phyloP scores from a whole-genome alignment of 2,888 invertebrate species.

The Ectemnius lituratus region DNA sequence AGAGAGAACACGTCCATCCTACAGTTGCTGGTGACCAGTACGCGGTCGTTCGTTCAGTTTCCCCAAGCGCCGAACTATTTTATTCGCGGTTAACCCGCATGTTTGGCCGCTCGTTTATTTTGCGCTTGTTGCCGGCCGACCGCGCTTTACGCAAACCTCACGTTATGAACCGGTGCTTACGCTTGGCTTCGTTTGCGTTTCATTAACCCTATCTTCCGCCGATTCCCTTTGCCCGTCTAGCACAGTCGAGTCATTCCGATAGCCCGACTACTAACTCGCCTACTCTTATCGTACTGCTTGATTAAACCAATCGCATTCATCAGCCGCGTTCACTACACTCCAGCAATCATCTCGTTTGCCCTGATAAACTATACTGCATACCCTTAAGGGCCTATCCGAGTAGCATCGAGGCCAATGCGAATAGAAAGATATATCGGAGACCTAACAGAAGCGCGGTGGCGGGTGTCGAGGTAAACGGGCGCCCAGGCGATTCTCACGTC shows the following conservation, averaged over 20 bases:
- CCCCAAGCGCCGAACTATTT: slow-evolving; percentile 59
- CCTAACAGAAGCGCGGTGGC: background rate
- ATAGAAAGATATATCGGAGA: too few species aligned
- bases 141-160: slow-evolving; percentile 50
- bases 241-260: too few species aligned
- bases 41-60: slow-evolving; percentile 20
- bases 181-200: slow-evolving; percentile 68
- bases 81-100: slow-evolving; percentile 57
- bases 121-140: slow-evolving; percentile 59
- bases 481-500: slow-evolving; percentile 36
- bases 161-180: slow-evolving; percentile 45
- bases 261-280: too few species aligned
- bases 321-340: too few species aligned
- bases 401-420: too few species aligned
- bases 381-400: too few species aligned
- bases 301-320: too few species aligned
- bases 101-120: slow-evolving; percentile 65
- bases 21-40: slow-evolving; percentile 4
- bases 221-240: slow-evolving; percentile 49
- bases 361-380: too few species aligned
- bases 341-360: too few species aligned
- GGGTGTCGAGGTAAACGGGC: background rate
- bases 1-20: slow-evolving; percentile 21
- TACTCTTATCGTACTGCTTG: too few species aligned
- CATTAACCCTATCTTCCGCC: slow-evolving; percentile 65